phyloP scores from a whole-genome alignment of 2,888 invertebrate species.

The Dynastes hyllus region DNA sequence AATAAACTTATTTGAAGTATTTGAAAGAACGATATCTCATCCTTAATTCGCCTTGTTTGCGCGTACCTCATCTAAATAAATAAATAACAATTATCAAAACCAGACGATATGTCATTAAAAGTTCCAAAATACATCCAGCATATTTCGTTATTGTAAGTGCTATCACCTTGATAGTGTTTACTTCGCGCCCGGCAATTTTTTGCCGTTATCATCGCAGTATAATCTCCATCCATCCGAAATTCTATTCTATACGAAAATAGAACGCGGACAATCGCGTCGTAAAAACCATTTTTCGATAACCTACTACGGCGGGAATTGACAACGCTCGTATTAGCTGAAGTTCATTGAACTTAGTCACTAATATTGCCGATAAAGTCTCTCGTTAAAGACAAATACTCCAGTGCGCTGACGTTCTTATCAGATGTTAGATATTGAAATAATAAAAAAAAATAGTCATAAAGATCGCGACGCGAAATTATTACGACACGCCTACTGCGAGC shows the following conservation, averaged over 20 bases:
- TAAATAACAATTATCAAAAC: conserved; percentile 22
- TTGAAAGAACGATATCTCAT: neutral
- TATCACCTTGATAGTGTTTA: conserved; percentile 15
- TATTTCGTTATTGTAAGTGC: neutral
- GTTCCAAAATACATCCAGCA: too few species aligned
- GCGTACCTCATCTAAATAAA: neutral
- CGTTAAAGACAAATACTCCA: conserved; percentile 18
- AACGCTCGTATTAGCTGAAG: neutral
- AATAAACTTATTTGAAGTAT: neutral
- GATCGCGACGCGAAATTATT: conserved; percentile 4
- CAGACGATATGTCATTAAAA: neutral
- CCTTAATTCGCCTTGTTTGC: neutral
- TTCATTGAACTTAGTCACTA: conserved; percentile 21
- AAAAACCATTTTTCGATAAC: conserved; percentile 35
- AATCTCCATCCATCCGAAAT: conserved; percentile 10
- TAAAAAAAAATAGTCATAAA: conserved; percentile 9
- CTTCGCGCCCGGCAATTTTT: neutral
- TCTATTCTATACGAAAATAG: conserved; percentile 26
- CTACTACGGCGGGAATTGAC: conserved; percentile 24
- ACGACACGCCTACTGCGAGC: neutral
- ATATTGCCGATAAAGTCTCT: neutral
- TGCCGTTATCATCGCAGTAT: neutral
- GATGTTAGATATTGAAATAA: conserved; percentile 18
- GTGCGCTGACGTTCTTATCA: conserved; percentile 29
- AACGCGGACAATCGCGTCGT: conserved; percentile 26